Evolutionary conservation across 2,113 vertebrate genomes (phyloP).

Genomic region (Pomatorhinus ruficollis): DNA sequence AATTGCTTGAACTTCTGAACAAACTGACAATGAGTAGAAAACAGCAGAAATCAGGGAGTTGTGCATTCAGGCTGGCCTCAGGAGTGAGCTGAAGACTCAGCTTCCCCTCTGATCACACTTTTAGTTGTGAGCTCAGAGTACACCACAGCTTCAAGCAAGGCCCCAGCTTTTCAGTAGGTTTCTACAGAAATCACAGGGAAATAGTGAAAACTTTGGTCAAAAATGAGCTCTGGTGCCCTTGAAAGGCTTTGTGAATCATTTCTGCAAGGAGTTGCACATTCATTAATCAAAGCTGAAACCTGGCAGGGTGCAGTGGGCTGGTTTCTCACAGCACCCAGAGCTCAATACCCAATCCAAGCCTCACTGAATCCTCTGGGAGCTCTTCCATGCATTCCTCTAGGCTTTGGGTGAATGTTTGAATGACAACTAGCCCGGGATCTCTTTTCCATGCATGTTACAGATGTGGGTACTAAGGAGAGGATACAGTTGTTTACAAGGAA

Average conservation of each 20-base stretch:
- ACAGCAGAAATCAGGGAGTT: not conserved
- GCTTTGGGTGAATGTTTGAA: not conserved
- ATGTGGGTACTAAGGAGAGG: not conserved
- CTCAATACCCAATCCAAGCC: not conserved
- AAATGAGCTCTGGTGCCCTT: not conserved
- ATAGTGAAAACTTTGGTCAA: not conserved
- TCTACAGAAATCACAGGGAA: not conserved
- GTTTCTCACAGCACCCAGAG: not conserved
- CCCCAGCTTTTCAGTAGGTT: not conserved
- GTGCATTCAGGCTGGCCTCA: not conserved
- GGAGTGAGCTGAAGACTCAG: not conserved
- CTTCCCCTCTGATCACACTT: not conserved
- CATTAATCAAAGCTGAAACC: not conserved
- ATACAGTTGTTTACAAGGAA: not conserved
- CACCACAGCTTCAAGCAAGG: not conserved
- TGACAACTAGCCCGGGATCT: not conserved
- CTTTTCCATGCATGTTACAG: not conserved
- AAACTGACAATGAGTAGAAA: not conserved
- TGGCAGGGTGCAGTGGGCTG: not conserved
- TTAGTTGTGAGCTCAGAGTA: not conserved
- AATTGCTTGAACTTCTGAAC: not conserved
- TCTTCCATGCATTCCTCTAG: not conserved
- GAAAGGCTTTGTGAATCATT: not conserved
- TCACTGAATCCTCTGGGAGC: not conserved
- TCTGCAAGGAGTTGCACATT: not conserved